These are phyloP conservation scores for Hiodon alosoides DNA, from an alignment of 2,113 vertebrate species.

Conservation along the genomic window DNA sequence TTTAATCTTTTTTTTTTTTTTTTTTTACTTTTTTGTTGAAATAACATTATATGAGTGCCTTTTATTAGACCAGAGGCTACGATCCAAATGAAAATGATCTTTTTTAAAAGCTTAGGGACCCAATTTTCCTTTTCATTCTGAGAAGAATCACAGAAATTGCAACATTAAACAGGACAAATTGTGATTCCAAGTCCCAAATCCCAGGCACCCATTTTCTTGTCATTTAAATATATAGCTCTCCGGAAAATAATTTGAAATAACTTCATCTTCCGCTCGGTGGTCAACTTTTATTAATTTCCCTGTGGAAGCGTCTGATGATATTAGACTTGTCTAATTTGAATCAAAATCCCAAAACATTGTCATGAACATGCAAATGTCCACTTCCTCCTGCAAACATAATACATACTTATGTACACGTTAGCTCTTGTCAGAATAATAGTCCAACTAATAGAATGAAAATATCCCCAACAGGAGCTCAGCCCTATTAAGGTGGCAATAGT, in stretches of 20 bases:
- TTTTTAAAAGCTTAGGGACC: not conserved
- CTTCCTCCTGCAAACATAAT: conserved; percentile 6
- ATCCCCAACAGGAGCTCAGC: conserved; percentile 6
- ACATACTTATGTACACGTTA: conserved; percentile 4
- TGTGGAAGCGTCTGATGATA: not conserved
- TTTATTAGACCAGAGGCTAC: not conserved
- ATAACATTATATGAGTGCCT: not conserved
- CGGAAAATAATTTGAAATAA: not conserved
- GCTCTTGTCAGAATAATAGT: conserved; percentile 9
- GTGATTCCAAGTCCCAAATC: not conserved
- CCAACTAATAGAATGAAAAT: not conserved
- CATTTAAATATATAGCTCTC: not conserved
- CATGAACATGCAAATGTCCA: conserved; percentile 1
- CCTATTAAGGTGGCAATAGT: conserved; percentile 10
- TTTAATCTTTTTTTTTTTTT: too few species aligned
- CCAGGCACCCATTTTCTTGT: not conserved
- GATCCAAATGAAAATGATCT: not conserved
- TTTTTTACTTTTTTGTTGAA: not conserved
- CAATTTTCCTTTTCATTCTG: not conserved
- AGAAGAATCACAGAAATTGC: conserved; percentile 12
- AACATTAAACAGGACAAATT: not conserved
- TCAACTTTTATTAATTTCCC: conserved; percentile 5
- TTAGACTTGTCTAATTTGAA: not conserved
- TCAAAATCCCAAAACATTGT: conserved; percentile 1
- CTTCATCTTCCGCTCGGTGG: not conserved